phyloP scores from a whole-genome alignment of 2,888 invertebrate species.

The Melikaiella ostensackeni region DNA sequence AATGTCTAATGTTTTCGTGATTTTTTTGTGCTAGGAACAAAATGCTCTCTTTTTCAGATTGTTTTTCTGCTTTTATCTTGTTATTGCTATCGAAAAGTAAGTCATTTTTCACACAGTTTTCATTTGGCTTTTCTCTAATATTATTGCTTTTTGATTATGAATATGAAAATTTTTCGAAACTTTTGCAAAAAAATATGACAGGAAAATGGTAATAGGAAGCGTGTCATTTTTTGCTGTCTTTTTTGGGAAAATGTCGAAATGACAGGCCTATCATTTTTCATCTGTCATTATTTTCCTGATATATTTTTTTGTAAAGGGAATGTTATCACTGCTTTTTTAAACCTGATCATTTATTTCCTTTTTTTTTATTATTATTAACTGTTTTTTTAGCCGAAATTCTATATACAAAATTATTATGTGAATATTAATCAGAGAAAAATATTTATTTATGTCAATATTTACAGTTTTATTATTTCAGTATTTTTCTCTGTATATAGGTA shows the following conservation, averaged over 20 bases:
- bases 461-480: neutral
- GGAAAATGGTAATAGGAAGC: too few species aligned
- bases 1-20: slow-evolving; percentile 4
- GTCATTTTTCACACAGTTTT: neutral
- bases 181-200: too few species aligned
- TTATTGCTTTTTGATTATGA: too few species aligned
- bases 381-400: neutral
- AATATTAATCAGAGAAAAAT: neutral
- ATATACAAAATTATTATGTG: neutral
- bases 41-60: slow-evolving; percentile 18
- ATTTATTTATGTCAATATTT: neutral
- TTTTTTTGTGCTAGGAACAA: slow-evolving; percentile 7
- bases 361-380: too few species aligned
- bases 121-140: neutral
- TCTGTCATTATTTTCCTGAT: too few species aligned
- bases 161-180: too few species aligned
- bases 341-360: too few species aligned
- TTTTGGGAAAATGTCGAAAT: too few species aligned
- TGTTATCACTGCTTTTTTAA: too few species aligned
- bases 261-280: too few species aligned
- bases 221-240: too few species aligned
- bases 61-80: neutral
- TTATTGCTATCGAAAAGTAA: slow-evolving; percentile 23
- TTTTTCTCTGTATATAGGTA: neutral
- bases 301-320: too few species aligned